A percentile compares a stretch with the other conserved stretches of the same genome.
Conservation (phyloP, 2,888 invertebrate species). For the Andricus quercusramuli region DNA sequence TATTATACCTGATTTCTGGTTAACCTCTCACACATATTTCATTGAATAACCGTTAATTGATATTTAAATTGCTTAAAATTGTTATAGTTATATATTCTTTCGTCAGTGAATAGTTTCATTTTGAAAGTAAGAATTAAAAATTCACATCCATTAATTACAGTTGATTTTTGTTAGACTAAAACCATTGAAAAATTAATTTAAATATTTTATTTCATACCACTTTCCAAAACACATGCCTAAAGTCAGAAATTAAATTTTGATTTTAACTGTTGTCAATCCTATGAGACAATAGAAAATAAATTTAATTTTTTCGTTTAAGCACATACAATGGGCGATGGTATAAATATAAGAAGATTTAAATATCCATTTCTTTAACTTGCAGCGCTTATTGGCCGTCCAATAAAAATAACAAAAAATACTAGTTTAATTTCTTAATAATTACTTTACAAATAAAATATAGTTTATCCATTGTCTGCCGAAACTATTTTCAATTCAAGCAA, state of each 20-base stretch:
- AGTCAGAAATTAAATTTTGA: not conserved
- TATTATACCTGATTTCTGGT: not conserved
- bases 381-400: not conserved
- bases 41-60: not conserved
- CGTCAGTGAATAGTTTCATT: not conserved
- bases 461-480: not conserved
- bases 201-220: not conserved
- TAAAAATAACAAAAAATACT: not conserved
- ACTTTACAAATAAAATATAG: not conserved
- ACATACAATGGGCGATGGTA: too few species aligned
- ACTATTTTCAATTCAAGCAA: not conserved
- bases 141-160: not conserved
- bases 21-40: not conserved
- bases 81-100: not conserved
- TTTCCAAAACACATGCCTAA: constrained; percentile 1
- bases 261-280: not conserved
- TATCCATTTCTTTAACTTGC: not conserved
- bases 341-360: constrained; percentile 1
- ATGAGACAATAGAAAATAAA: not conserved
- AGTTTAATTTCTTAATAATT: not conserved
- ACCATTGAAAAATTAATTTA: not conserved
- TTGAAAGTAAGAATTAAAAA: not conserved
- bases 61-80: not conserved
- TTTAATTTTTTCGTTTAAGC: not conserved
- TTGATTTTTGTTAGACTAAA: not conserved